These are phyloP conservation scores for Enteromius paludinosus DNA, from an alignment of 2,797 vertebrate genomes.

Conservation along the genomic window DNA sequence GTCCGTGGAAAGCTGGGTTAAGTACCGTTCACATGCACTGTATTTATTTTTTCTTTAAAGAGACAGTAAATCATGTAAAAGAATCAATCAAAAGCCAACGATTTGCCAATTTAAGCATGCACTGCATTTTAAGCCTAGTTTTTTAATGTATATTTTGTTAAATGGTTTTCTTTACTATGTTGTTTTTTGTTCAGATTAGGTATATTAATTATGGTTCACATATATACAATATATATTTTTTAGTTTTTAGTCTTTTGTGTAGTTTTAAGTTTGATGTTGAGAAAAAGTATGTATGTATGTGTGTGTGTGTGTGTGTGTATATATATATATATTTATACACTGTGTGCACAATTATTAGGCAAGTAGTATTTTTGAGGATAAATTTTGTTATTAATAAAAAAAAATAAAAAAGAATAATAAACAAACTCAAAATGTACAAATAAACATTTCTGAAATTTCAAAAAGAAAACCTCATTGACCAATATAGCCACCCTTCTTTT, in stretches of 20 bases:
- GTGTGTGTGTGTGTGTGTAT: too few species aligned
- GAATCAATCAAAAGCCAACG: neutral
- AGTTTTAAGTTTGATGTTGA: neutral
- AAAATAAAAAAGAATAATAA: too few species aligned
- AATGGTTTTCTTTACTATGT: neutral
- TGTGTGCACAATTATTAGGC: neutral
- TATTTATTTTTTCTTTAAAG: neutral
- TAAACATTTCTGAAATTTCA: neutral
- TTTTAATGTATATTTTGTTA: neutral
- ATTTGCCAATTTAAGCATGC: neutral
- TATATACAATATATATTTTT: too few species aligned
- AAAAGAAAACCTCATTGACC: neutral
- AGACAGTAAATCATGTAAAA: neutral
- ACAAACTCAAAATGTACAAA: too few species aligned
- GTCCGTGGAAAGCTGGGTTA: slow-evolving; percentile 29
- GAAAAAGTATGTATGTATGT: too few species aligned
- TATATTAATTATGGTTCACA: neutral
- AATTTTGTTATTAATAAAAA: neutral
- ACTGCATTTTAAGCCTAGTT: neutral
- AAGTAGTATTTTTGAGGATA: neutral
- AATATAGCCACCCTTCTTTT: neutral
- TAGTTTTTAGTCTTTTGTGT: neutral
- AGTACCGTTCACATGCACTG: slow-evolving; percentile 21
- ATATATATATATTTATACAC: too few species aligned
- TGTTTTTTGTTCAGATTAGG: neutral